These are phyloP conservation scores for Holothuria scabra DNA, from an alignment of 53 echinoderm and acorn worm genomes.

Conservation along the genomic window DNA sequence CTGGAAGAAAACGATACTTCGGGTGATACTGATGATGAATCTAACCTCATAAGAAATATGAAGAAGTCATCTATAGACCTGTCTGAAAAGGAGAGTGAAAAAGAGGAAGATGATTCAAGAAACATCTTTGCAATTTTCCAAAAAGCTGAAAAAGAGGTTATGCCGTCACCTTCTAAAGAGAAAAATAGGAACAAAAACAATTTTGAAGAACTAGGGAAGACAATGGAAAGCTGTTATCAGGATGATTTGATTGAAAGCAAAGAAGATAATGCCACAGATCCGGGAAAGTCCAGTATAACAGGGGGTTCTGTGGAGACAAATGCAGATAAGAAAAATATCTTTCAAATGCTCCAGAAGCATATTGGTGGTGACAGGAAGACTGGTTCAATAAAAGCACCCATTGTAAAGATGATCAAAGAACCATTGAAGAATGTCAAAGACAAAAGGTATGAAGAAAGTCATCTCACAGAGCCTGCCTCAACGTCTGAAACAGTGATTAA, in stretches of 20 bases:
- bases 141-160: not conserved
- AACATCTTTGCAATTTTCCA: constrained; percentile 30
- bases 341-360: not conserved
- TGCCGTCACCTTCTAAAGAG: not conserved
- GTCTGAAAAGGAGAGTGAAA: not conserved
- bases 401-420: too few relatives aligned
- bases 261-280: not conserved
- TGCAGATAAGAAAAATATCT: constrained; percentile 17
- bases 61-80: not conserved
- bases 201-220: not conserved
- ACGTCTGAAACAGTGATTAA: not conserved
- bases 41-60: not conserved
- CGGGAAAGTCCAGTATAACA: not conserved
- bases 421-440: not conserved
- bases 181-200: not conserved
- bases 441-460: not conserved
- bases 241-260: not conserved
- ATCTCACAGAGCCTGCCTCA: not conserved
- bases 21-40: not conserved
- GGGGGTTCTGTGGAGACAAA: not conserved
- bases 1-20: not conserved
- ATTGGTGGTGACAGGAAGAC: not conserved
- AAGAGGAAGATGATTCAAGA: constrained; percentile 21
- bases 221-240: not conserved
- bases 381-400: not conserved